Base-by-base conservation (phyloP, 1,140 invertebrate species). In the Xylocopa sonorina region DNA sequence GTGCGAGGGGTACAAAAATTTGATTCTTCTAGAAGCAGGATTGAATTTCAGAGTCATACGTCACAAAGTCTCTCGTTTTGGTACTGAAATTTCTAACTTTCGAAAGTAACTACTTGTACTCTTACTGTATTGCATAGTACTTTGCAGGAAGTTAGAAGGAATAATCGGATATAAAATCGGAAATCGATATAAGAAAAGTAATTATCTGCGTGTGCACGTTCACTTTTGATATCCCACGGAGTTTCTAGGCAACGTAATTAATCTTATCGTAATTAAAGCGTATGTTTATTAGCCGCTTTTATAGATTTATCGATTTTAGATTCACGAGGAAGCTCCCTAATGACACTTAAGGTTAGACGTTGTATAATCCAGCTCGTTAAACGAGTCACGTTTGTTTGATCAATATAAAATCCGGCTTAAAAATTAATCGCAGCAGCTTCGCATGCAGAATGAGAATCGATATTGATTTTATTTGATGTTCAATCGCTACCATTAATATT, bases 301-400 rank as follows among this genome's bases (percentile, higher is more conserved):
- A 43, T 75, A 55, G 27, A 58, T 3, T 77, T 69, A 77, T 77
- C 51, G 75, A 77, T 60, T 77, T 69, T 24, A 69, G 43, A 57
- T 58, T 77, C 38, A 77, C 43, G 12, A 24, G 6, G n/a, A 58
- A 58, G 41, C 43, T 48, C 12, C 27, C 38, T 32, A 7, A 50
- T 21, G 66, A 50, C 32, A 60, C 12, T 53, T 58, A 29, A 50
- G 43, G 32, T 69, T 69, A 48, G 21, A 60, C 68, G 75, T 77
- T 77, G 53, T n/a, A 69, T 46, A 66, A 77, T 53, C 75, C 24
- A 29, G n/a, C 53, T 14, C 32, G 75, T 69, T 69, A 41, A 77
- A 41, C 75, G 66, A 29, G 16, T n/a, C 41, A 41, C 41, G 41
- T 68, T 57, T 41, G 50, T 16, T 69, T 58, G 55, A 69, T 69